Conservation (phyloP, 2,888 invertebrate species). For the Xylota segnis region DNA sequence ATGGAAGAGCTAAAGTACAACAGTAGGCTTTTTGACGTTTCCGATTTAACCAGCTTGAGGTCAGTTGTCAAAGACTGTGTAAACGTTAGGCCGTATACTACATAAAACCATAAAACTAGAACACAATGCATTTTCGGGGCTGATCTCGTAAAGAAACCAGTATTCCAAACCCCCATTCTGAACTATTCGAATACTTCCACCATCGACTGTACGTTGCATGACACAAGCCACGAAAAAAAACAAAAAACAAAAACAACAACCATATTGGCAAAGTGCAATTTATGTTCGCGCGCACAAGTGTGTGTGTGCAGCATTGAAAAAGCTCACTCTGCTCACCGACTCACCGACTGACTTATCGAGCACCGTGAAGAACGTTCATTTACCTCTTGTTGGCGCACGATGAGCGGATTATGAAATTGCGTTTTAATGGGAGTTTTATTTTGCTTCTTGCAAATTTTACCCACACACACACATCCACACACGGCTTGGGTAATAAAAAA, state of each 20-base stretch:
- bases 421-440: constrained; percentile 44
- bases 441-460: constrained; percentile 26
- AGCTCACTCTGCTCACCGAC: constrained; percentile 67
- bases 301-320: constrained; percentile 70
- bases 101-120: too few species aligned
- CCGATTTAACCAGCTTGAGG: too few species aligned
- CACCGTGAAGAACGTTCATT: constrained; percentile 77
- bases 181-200: constrained; percentile 22
- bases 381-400: constrained; percentile 62
- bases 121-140: too few species aligned
- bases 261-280: constrained; percentile 61
- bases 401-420: constrained; percentile 69
- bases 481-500: not conserved
- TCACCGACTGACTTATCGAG: constrained; percentile 67
- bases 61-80: too few species aligned
- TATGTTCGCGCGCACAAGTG: not conserved
- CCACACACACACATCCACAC: constrained; percentile 26
- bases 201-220: constrained; percentile 48
- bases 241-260: not conserved
- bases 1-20: too few species aligned
- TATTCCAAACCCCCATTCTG: too few species aligned
- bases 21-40: too few species aligned
- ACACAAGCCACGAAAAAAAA: not conserved
- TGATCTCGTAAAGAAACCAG: too few species aligned
- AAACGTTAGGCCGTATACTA: too few species aligned